phyloP scores from a whole-genome alignment of 2,113 vertebrate species.

The Cathartes aura region DNA sequence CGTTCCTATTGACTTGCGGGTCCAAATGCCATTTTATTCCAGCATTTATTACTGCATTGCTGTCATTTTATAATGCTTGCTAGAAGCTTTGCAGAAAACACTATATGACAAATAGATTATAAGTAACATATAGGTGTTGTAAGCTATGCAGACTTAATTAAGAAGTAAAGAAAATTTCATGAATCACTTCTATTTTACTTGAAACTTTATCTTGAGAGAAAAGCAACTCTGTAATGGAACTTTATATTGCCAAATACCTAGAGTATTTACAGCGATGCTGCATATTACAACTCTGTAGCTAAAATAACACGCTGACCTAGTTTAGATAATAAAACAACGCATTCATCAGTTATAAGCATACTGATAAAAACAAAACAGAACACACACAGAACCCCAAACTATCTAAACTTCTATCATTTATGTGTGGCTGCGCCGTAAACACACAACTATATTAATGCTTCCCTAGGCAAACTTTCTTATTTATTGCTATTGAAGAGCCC shows the following conservation, averaged over 20 bases:
- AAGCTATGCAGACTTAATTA: background rate
- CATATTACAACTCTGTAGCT: background rate
- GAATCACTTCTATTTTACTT: background rate
- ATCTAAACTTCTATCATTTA: background rate
- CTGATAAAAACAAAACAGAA: background rate
- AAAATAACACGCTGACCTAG: constrained; percentile 40
- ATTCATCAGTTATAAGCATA: background rate
- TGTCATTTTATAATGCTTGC: background rate
- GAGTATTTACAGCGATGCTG: background rate
- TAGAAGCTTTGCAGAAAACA: background rate
- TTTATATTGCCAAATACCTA: background rate
- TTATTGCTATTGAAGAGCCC: background rate
- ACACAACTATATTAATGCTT: background rate
- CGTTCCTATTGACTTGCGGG: background rate
- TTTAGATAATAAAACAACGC: constrained; percentile 20
- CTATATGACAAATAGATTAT: background rate
- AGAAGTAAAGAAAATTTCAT: background rate
- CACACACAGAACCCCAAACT: background rate
- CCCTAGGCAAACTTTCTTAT: background rate
- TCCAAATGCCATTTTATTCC: background rate
- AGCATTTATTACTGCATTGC: background rate
- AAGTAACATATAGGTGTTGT: background rate
- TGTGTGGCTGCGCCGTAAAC: background rate
- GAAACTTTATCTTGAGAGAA: background rate
- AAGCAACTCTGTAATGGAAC: background rate